phyloP scores from a whole-genome alignment of 2,113 vertebrate genomes.

The Trinectes maculatus region DNA sequence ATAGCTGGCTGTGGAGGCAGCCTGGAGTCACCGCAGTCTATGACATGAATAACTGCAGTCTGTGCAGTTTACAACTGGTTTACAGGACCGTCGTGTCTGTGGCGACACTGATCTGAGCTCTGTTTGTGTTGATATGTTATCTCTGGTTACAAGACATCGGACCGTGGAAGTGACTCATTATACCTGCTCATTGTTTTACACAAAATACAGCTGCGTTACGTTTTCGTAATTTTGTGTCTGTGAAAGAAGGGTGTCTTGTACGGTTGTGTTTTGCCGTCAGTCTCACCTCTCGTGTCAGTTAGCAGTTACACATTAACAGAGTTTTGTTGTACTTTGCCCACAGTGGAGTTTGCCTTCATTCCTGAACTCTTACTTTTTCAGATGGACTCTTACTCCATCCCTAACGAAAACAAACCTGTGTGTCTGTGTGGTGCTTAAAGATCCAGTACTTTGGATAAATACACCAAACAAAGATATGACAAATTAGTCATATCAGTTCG shows the following conservation, averaged over 20 bases:
- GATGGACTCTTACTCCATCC: neutral
- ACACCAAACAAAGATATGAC: too few relatives aligned
- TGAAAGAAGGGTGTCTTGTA: neutral
- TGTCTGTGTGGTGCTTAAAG: neutral
- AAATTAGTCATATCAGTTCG: too few relatives aligned
- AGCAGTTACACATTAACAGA: conserved; percentile 58
- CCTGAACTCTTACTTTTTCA: conserved; percentile 36
- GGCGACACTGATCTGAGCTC: too few relatives aligned
- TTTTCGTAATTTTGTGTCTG: neutral
- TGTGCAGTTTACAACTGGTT: too few relatives aligned
- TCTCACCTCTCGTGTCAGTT: neutral
- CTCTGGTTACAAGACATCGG: too few relatives aligned
- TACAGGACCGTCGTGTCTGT: too few relatives aligned
- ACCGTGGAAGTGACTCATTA: too few relatives aligned
- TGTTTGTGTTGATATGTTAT: too few relatives aligned
- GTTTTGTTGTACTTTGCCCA: neutral
- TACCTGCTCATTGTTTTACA: too few relatives aligned
- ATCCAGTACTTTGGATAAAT: conserved; percentile 7
- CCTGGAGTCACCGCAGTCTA: too few relatives aligned
- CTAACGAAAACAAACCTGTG: conserved; percentile 9
- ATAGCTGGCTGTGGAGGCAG: too few relatives aligned
- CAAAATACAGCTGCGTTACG: neutral
- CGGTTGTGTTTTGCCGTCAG: neutral
- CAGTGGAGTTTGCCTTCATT: conserved; percentile 52
- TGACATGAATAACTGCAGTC: too few relatives aligned